phyloP scores from a whole-genome alignment of 2,888 invertebrate species.

The Macrosiphum euphorbiae region DNA sequence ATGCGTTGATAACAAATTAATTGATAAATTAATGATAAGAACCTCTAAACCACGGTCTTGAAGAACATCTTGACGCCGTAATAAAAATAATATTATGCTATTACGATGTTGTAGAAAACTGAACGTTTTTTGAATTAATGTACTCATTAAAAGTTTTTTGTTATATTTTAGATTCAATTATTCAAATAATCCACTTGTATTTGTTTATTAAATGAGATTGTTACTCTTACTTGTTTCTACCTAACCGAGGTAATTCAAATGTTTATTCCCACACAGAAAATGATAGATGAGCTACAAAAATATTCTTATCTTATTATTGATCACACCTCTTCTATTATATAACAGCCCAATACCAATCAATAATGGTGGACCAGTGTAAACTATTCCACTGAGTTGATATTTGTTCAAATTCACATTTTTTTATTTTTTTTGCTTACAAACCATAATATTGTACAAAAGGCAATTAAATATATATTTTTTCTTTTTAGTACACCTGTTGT shows the following conservation, averaged over 20 bases:
- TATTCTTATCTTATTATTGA: constrained; percentile 56
- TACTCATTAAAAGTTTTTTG: not conserved
- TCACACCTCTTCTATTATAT: constrained; percentile 34
- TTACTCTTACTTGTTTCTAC: not conserved
- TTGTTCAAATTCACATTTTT: not conserved
- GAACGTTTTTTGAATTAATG: not conserved
- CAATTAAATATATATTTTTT: not conserved
- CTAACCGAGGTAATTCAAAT: not conserved
- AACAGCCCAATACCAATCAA: constrained; percentile 15
- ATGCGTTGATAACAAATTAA: too few relatives aligned
- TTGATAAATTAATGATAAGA: too few relatives aligned
- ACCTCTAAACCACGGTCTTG: too few relatives aligned
- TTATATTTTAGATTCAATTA: not conserved
- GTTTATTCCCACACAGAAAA: not conserved
- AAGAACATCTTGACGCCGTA: not conserved
- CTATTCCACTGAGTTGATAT: not conserved
- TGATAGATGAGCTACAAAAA: not conserved
- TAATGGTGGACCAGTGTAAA: not conserved
- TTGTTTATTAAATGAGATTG: not conserved
- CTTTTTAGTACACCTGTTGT: not conserved
- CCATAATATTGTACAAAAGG: not conserved
- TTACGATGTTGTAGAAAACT: not conserved
- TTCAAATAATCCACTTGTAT: not conserved
- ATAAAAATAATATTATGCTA: not conserved
- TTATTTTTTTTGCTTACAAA: too few relatives aligned